These are phyloP conservation scores for Suricata suricatta DNA, from an alignment of 2,113 vertebrate genomes.

Conservation along the genomic window DNA sequence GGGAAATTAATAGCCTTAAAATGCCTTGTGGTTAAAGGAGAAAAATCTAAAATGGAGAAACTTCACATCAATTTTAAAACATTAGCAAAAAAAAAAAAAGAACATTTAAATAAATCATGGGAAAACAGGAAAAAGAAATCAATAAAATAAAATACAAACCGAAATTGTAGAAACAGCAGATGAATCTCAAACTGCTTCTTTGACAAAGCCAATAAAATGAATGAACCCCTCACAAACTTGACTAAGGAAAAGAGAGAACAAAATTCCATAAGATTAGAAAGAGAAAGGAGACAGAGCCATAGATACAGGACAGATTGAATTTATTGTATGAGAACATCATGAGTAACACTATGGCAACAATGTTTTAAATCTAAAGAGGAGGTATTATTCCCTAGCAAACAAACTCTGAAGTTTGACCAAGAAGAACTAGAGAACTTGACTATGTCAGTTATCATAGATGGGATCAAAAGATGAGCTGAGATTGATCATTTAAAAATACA, in stretches of 20 bases:
- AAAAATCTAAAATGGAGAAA: conserved; percentile 2
- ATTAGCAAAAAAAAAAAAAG: background rate
- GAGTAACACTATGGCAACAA: background rate
- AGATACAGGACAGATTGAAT: background rate
- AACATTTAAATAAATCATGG: background rate
- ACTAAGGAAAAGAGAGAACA: background rate
- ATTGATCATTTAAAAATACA: background rate
- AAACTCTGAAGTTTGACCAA: background rate
- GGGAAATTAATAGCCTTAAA: conserved; percentile 5
- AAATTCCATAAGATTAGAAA: background rate
- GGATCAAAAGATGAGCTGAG: background rate
- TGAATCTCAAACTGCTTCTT: background rate
- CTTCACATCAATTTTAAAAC: background rate
- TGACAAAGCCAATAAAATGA: background rate
- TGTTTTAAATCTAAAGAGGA: background rate
- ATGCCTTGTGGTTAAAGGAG: background rate
- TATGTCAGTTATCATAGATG: background rate
- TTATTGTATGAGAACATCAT: background rate
- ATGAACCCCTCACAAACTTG: background rate
- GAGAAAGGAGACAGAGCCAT: background rate
- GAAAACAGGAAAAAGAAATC: background rate
- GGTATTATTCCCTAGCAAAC: background rate
- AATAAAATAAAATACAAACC: background rate
- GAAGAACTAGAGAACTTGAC: background rate
- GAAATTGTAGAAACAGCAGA: background rate